Conservation (phyloP, 1,140 invertebrate genomes). For the Ganaspis sp. region DNA sequence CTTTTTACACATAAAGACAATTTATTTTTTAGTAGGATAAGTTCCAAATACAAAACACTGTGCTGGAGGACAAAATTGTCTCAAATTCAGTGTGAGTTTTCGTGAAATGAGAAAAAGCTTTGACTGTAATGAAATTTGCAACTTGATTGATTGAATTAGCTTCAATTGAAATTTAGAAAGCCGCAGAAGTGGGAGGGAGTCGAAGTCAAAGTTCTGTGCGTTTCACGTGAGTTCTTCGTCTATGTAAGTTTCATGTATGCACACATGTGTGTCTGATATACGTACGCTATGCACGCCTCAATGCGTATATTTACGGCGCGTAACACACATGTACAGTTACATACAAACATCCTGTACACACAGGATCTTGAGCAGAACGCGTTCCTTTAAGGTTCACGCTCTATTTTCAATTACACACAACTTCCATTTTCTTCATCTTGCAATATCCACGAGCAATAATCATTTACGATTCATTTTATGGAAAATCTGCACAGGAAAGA, state of each 20-base stretch:
- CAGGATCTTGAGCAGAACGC: not conserved
- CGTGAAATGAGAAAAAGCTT: no score
- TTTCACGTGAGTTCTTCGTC: slow-evolving; percentile 12
- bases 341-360: slow-evolving; percentile 21
- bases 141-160: no score
- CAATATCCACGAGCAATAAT: no score
- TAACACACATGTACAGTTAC: slow-evolving; percentile 23
- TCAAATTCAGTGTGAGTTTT: no score
- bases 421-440: no score
- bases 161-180: not conserved
- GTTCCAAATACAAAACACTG: no score
- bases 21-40: no score
- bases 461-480: no score
- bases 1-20: no score
- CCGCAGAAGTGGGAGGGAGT: not conserved
- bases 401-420: not conserved
- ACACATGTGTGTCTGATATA: slow-evolving; percentile 5
- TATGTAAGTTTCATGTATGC: slow-evolving; percentile 1
- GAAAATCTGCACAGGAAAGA: no score
- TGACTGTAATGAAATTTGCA: no score
- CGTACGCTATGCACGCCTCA: slow-evolving; percentile 6
- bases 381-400: slow-evolving; percentile 16
- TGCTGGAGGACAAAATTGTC: no score
- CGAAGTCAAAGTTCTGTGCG: not conserved
- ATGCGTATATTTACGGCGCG: slow-evolving; percentile 23